Evolutionary conservation across 2,113 vertebrate species (phyloP), one percentile per base, ranked within the genome.

Genomic region (Clarias macrocephalus): DNA sequence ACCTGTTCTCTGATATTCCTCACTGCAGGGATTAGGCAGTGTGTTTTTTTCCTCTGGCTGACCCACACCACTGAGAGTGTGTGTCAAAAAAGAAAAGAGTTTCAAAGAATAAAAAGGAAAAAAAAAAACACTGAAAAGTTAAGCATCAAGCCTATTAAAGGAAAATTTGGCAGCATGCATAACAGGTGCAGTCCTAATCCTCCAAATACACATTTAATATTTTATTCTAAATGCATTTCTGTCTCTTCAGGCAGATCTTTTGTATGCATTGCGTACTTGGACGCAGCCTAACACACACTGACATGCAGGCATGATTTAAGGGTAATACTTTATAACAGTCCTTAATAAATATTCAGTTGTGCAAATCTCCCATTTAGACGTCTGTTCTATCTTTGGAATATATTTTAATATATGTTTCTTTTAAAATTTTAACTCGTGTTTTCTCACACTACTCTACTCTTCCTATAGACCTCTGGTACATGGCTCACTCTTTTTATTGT

Each of bases 171-270:
- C 91, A 83, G 93, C 88, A 80, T 93, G 91, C 89, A 92, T 93
- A 93, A 93, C 84, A 92, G 93, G 92, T 91, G 92, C 90, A 85
- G 92, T 92, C 90, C 91, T 95, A 95, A 95, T 94, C 94, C 93
- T 93, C 91, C 93, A 94, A 92, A 92, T 93, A 92, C 87, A 66
- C 92, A 91, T 94, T 94, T 94, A 94, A 95, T 91, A 93, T 94
- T 94, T 33, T 57, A 76, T 28, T 88, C 79, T 1, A 15, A 73
- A 70, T 82, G 60, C 72, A 63, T 84, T 84, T 83, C 75, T 52
- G 52, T 82, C 72, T 66, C 83, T 33, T 73, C 28, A 52, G 62
- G 68, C 86, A 37, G 42, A 18, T 13, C 85, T 80, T 70, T 80
- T 80, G 62, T 68, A 54, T 30, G 28, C 8, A 18, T 68, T 52